phyloP scores from a whole-genome alignment of 2,888 invertebrate species.

The Arrhopalites spinosus region DNA sequence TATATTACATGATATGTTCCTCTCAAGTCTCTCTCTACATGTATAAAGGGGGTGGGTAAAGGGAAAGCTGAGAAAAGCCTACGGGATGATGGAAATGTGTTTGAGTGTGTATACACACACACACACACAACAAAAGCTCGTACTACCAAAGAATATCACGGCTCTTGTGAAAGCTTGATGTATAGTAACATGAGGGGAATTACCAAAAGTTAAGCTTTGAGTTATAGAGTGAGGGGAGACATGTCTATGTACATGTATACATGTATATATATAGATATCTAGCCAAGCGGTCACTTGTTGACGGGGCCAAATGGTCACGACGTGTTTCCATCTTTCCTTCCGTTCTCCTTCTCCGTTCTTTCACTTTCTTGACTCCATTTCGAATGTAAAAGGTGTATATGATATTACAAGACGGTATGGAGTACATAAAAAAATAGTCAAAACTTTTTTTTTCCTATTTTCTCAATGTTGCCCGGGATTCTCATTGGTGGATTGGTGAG shows the following conservation, averaged over 20 bases:
- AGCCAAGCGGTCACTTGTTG: constrained; percentile 27
- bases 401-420: constrained; percentile 15
- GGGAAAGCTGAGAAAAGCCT: not conserved
- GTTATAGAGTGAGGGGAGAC: not conserved
- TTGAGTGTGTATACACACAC: no score
- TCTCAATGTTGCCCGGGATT: constrained; percentile 29
- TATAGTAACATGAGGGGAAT: not conserved
- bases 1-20: not conserved
- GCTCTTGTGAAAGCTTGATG: no score
- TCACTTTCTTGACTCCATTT: not conserved
- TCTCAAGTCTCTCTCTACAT: not conserved
- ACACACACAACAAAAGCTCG: no score
- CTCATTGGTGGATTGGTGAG: not conserved
- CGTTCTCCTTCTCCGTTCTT: not conserved
- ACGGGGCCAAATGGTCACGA: constrained; percentile 30
- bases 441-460: constrained; percentile 40
- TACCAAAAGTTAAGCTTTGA: not conserved
- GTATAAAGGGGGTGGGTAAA: not conserved
- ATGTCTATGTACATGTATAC: not conserved
- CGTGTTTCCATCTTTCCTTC: constrained; percentile 24
- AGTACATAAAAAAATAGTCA: no score
- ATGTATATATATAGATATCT: not conserved
- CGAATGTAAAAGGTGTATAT: not conserved
- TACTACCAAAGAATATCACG: no score
- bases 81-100: no score